These are phyloP conservation scores for Conchocele bisecta DNA, from an alignment of 2,888 invertebrate genomes.

Conservation along the genomic window DNA sequence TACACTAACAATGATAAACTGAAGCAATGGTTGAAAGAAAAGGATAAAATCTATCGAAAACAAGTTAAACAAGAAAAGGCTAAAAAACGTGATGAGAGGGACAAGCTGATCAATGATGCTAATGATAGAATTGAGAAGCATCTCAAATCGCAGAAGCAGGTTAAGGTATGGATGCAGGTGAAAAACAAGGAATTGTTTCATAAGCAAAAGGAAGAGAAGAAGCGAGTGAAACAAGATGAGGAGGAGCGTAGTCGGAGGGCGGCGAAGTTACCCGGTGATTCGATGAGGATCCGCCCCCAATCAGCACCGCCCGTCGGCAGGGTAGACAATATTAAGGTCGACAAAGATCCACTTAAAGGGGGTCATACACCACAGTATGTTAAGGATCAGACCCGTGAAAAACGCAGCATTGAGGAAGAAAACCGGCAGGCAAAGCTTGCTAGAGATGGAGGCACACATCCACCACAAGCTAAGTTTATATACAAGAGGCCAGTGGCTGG, in stretches of 20 bases:
- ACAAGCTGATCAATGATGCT: conserved; percentile 61
- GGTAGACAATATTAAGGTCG: conserved; percentile 38
- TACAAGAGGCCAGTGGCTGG: conserved; percentile 76
- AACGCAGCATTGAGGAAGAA: conserved; percentile 46
- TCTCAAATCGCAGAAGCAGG: conserved; percentile 62
- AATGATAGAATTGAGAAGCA: conserved; percentile 62
- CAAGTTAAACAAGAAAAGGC: conserved; percentile 64
- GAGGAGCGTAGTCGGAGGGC: conserved; percentile 15
- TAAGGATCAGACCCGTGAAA: conserved; percentile 39
- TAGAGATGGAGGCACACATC: conserved; percentile 49
- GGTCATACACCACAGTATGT: conserved; percentile 37
- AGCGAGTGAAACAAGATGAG: conserved; percentile 16
- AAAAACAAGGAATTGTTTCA: conserved; percentile 67
- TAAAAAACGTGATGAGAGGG: conserved; percentile 67
- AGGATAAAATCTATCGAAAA: conserved; percentile 63
- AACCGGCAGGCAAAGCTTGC: conserved; percentile 44
- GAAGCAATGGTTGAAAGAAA: conserved; percentile 66
- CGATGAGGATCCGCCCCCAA: conserved; percentile 53
- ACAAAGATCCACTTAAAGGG: conserved; percentile 26
- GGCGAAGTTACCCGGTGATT: conserved; percentile 49
- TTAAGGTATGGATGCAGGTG: conserved; percentile 69
- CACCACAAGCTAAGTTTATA: conserved; percentile 72
- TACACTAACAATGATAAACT: conserved; percentile 63
- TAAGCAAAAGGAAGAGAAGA: conserved; percentile 58
- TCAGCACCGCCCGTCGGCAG: conserved; percentile 51